phyloP scores from a whole-genome alignment of 2,797 vertebrate species.

The Danio tinwini region DNA sequence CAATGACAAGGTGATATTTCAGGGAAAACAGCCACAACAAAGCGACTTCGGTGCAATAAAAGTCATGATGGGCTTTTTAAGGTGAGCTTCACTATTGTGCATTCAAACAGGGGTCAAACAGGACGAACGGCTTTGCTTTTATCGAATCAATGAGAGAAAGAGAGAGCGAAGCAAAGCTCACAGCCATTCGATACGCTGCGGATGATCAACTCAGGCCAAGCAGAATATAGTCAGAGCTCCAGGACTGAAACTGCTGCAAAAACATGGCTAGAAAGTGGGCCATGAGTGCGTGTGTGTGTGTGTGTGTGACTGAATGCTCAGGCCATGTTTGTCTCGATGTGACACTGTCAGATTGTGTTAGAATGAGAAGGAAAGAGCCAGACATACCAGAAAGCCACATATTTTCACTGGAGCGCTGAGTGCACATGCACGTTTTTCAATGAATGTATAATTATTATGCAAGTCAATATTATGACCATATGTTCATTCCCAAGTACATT shows the following conservation, averaged over 20 bases:
- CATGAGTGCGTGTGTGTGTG: background rate
- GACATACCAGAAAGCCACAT: background rate
- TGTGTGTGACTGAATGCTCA: slow-evolving; percentile 13
- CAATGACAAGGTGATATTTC: no score
- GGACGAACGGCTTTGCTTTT: slow-evolving; percentile 7
- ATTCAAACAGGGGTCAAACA: background rate
- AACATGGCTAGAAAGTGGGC: slow-evolving; percentile 11
- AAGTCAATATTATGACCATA: no score
- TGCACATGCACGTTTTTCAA: no score
- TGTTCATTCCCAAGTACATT: no score
- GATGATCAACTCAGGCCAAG: slow-evolving; percentile 4
- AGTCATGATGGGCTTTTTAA: background rate
- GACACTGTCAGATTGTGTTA: slow-evolving; percentile 31
- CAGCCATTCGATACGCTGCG: slow-evolving; percentile 10
- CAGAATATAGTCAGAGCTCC: slow-evolving; percentile 3
- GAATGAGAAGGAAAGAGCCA: background rate
- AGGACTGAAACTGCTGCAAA: slow-evolving; percentile 13
- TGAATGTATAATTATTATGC: no score
- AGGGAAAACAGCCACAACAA: no score
- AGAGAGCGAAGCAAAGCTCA: background rate
- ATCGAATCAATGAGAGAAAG: slow-evolving; percentile 23
- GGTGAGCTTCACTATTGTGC: slow-evolving; percentile 3
- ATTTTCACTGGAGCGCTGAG: no score
- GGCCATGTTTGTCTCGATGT: slow-evolving; percentile 30
- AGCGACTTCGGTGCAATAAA: no score